A percentile compares a stretch with the other conserved stretches of the same genome.
These are phyloP conservation scores for Dasypogon diadema DNA, from an alignment of 2,888 invertebrate species.

Conservation along the genomic window DNA sequence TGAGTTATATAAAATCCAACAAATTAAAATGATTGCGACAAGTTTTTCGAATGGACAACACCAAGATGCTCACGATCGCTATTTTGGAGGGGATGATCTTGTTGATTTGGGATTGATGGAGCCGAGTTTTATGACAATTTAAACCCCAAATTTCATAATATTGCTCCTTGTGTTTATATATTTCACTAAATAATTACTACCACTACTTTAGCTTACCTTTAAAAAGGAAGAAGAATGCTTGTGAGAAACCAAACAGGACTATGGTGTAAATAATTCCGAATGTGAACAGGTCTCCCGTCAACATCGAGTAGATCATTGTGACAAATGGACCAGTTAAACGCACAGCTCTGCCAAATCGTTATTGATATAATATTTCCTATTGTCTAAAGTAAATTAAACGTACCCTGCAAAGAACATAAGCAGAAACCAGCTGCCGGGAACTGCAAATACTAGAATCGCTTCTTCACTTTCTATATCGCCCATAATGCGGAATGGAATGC, in stretches of 20 bases:
- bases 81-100: too few relatives aligned
- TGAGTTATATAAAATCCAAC: too few relatives aligned
- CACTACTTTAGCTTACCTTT: slow-evolving; percentile 76
- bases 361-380: neutral
- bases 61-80: too few relatives aligned
- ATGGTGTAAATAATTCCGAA: slow-evolving; percentile 98
- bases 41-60: too few relatives aligned
- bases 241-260: slow-evolving; percentile 95
- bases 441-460: slow-evolving; percentile 89
- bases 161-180: too few relatives aligned
- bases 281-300: slow-evolving; percentile 97
- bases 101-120: too few relatives aligned
- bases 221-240: slow-evolving; percentile 95
- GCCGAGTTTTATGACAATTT: too few relatives aligned
- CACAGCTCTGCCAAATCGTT: slow-evolving; percentile 84
- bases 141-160: too few relatives aligned
- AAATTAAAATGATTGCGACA: too few relatives aligned
- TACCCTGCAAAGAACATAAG: slow-evolving; percentile 99
- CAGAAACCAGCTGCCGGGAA: slow-evolving; percentile 97
- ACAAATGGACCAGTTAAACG: slow-evolving; percentile 98
- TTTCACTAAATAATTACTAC: too few relatives aligned
- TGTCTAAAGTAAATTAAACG: slow-evolving; percentile 57
- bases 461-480: slow-evolving; percentile 87
- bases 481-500: slow-evolving; percentile 86
- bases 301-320: slow-evolving; percentile 99